Conservation (phyloP, 2,888 invertebrate genomes). For the Ischnus inquisitorius region DNA sequence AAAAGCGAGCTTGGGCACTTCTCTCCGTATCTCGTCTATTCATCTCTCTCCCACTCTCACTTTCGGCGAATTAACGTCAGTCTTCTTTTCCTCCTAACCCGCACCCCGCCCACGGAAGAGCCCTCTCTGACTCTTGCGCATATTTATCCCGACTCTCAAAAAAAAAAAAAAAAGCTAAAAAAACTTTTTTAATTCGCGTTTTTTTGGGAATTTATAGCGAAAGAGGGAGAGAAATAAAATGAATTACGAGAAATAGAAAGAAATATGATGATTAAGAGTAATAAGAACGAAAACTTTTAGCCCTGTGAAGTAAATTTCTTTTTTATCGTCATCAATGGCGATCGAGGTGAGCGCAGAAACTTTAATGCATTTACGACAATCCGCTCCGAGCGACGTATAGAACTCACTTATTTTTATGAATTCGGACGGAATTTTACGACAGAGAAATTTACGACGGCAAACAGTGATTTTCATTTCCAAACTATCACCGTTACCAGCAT, state of each 20-base stretch:
- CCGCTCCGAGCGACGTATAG: not conserved
- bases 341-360: not conserved
- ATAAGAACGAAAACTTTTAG: not conserved
- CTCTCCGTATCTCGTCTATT: not conserved
- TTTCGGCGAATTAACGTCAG: conserved; percentile 52
- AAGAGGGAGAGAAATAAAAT: not conserved
- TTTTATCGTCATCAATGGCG: not conserved
- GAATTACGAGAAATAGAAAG: not conserved
- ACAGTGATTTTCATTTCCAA: conserved; percentile 5
- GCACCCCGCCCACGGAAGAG: not conserved
- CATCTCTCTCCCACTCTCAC: not conserved
- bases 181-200: conserved; percentile 16
- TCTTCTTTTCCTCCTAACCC: conserved; percentile 48
- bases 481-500: not conserved
- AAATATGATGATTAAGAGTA: not conserved
- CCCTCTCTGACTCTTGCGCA: conserved; percentile 28
- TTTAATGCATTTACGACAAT: conserved; percentile 11
- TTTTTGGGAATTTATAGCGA: not conserved
- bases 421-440: not conserved
- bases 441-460: conserved; percentile 17
- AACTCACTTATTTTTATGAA: conserved; percentile 15
- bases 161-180: too few relatives aligned
- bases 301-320: not conserved
- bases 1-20: conserved; percentile 21
- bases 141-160: conserved; percentile 29